Percentiles rank a stretch among this genome's conserved stretches.
phyloP scores from a whole-genome alignment of 2,888 invertebrate species.

The Zelleria hepariella region DNA sequence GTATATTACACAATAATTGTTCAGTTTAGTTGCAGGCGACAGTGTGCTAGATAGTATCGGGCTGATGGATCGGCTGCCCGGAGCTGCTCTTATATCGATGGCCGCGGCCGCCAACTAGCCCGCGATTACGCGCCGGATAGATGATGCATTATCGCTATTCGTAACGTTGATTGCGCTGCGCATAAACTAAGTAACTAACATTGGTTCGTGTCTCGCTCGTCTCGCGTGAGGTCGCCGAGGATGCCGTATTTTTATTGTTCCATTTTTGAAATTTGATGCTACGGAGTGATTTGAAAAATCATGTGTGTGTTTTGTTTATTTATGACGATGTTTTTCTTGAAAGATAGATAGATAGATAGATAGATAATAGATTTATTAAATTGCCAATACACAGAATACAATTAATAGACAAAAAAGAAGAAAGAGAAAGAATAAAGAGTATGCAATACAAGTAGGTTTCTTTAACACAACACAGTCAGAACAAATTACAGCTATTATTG shows the following conservation, averaged over 20 bases:
- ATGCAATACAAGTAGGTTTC: no score
- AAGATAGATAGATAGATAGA: no score
- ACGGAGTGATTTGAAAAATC: background rate
- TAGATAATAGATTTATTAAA: no score
- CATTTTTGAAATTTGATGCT: background rate
- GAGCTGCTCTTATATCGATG: conserved; percentile 39
- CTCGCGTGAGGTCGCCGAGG: background rate
- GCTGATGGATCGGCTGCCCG: conserved; percentile 49
- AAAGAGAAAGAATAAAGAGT: no score
- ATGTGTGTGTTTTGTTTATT: background rate
- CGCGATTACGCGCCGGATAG: conserved; percentile 25
- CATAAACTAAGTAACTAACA: background rate
- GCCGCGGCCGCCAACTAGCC: conserved; percentile 10
- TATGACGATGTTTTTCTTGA: background rate
- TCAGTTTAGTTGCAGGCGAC: conserved; percentile 49
- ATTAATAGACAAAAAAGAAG: no score
- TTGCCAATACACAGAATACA: no score
- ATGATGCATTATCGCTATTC: conserved; percentile 38
- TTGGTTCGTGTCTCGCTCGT: background rate
- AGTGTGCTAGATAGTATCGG: conserved; percentile 43
- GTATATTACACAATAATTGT: conserved; percentile 36
- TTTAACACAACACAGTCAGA: background rate
- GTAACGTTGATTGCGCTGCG: conserved; percentile 19
- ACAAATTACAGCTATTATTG: conserved; percentile 10
- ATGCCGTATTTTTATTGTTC: background rate